phyloP scores from a whole-genome alignment of 2,797 vertebrate genomes.

The Clarias fuscus region DNA sequence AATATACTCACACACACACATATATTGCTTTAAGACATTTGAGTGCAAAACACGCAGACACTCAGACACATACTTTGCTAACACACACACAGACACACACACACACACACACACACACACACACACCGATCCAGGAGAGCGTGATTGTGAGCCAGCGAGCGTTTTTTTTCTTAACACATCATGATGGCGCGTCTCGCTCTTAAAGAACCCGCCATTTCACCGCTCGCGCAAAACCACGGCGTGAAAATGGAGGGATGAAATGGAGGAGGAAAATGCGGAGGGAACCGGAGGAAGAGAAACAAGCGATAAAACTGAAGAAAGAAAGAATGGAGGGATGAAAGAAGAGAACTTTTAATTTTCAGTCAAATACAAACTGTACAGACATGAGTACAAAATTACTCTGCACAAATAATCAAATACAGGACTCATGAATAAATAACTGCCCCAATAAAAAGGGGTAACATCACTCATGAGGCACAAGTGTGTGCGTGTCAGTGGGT shows the following conservation, averaged over 20 bases:
- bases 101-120: neutral
- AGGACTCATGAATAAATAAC: neutral
- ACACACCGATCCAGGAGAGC: constrained; percentile 29
- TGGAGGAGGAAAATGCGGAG: constrained; percentile 6
- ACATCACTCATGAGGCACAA: neutral
- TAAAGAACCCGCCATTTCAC: constrained; percentile 40
- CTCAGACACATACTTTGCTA: neutral
- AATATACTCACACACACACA: neutral
- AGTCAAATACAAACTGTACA: neutral
- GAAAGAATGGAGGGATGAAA: neutral
- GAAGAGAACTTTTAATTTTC: neutral
- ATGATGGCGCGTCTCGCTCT: constrained; percentile 23
- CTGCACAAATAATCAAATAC: neutral
- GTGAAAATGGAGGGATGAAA: constrained; percentile 28
- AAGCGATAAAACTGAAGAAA: neutral
- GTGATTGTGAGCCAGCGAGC: constrained; percentile 24
- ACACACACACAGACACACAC: neutral
- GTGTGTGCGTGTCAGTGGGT: constrained; percentile 6
- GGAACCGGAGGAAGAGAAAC: neutral
- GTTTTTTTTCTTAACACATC: constrained; percentile 20
- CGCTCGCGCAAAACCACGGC: constrained; percentile 23
- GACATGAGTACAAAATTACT: too few species aligned
- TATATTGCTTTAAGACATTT: constrained; percentile 10
- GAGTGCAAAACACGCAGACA: constrained; percentile 10
- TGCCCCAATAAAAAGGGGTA: neutral